A percentile compares a stretch with the other conserved stretches of the same genome.
These are phyloP conservation scores for Bombus soroeensis DNA, from an alignment of 1,140 invertebrate genomes.

Conservation along the genomic window DNA sequence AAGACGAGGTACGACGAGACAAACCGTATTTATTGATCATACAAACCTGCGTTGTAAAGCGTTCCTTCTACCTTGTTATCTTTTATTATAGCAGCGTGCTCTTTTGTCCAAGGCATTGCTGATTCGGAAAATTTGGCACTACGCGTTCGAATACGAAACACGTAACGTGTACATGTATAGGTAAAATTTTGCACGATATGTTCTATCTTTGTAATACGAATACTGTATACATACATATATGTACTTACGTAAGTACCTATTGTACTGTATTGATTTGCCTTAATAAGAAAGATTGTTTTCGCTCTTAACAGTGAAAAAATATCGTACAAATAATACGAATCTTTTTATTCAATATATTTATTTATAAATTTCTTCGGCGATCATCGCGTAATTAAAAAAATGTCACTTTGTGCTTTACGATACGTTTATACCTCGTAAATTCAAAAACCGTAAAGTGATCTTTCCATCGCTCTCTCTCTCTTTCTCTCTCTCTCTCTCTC, in stretches of 20 bases:
- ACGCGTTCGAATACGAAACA: not conserved
- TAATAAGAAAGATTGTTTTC: not conserved
- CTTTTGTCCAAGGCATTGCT: not conserved
- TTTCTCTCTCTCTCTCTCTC: no score
- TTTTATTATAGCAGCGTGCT: not conserved
- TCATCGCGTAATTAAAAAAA: slow-evolving; percentile 17
- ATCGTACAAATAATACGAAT: not conserved
- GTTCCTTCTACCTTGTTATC: slow-evolving; percentile 13
- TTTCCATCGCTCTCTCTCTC: not conserved
- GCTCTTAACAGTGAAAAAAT: not conserved
- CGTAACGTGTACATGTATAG: not conserved
- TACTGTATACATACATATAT: not conserved
- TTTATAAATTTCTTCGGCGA: slow-evolving; percentile 27
- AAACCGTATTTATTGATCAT: not conserved
- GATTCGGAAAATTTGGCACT: not conserved
- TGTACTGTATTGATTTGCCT: not conserved
- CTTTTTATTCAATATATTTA: slow-evolving; percentile 35
- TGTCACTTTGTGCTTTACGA: not conserved
- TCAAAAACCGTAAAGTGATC: not conserved
- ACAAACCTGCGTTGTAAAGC: not conserved
- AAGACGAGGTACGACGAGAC: not conserved
- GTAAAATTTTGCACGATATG: not conserved
- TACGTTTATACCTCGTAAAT: not conserved
- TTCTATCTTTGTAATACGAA: not conserved
- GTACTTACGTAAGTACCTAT: not conserved